Evolutionary conservation across 2,888 invertebrate genomes (phyloP), one percentile per base, ranked within the genome.

Genomic region (Physocephala rufipes): DNA sequence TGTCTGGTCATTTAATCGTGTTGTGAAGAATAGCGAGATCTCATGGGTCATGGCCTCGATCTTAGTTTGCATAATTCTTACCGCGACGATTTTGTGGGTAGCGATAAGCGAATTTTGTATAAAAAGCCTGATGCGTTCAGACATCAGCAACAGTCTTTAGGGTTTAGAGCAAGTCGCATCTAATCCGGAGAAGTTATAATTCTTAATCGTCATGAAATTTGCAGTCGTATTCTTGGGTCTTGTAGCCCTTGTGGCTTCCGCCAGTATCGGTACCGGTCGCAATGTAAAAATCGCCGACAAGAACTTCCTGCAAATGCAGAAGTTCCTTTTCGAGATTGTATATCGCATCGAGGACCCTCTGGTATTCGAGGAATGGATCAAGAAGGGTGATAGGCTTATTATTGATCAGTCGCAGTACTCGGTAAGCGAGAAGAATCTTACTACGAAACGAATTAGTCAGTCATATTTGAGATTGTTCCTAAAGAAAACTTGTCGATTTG

Each of bases 291-390:
- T 80, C 26, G 83, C 80, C 61, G 79, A 82, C 74, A 74, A 78
- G 68, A 77, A 74, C 2, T 82, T 77, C 74, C 72, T 84, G 74
- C 58, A 63, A 1, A 82, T 75, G 73, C 83, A 84, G 71, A 80
- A 80, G 75, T 83, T 83, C 77, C 49, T 84, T 2, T 78, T 79
- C 24, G 82, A 84, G 73, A 80, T 83, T 15, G 16, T 79, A 5
- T 74, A 82, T 70, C 80, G 80, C 36, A 28, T 79, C 0, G 80
- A 79, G 49, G 81, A 81, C 69, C 81, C 81, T 2, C 71, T 82
- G 26, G 73, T 76, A 67, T 84, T 82, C 73, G 84, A 84, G 67
- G 82, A 84, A 74, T 81, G 67, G 62, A 80, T 84, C 74, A 82
- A 83, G 65, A 3, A 74, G 7, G 83, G 82, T 47, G 67, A 74